Evolutionary conservation across 1,140 invertebrate species (phyloP).

Genomic region (Colletes latitarsis): DNA sequence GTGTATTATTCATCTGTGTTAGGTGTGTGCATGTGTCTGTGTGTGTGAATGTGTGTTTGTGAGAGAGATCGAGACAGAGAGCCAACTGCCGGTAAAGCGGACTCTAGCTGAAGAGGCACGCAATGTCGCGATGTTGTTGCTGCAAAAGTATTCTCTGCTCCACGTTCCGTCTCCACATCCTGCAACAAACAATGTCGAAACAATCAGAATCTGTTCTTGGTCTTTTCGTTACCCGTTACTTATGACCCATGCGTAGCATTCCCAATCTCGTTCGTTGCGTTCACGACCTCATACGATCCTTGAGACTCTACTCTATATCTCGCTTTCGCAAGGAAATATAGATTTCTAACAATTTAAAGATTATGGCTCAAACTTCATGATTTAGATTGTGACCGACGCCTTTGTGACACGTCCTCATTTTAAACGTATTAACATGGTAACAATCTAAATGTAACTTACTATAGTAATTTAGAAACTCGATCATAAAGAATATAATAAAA

Average conservation of each 20-base stretch:
- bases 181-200: conserved; percentile 59
- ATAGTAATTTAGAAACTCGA: not conserved
- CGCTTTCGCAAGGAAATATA: not conserved
- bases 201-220: not conserved
- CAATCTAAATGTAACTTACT: not conserved
- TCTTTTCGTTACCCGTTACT: too few relatives aligned
- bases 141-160: conserved; percentile 75
- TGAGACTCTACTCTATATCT: too few relatives aligned
- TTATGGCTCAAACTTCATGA: not conserved
- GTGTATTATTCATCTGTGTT: conserved; percentile 56
- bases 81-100: conserved; percentile 57
- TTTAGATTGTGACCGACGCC: not conserved
- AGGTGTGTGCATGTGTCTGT: conserved; percentile 3
- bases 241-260: too few relatives aligned
- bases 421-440: not conserved
- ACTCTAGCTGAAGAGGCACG: conserved; percentile 75
- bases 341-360: not conserved
- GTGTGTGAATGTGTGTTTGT: conserved; percentile 55
- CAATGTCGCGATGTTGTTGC: conserved; percentile 72
- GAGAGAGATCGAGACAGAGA: conserved; percentile 70
- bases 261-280: too few relatives aligned
- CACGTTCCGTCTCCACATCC: conserved; percentile 75
- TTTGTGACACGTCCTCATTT: not conserved
- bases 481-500: not conserved
- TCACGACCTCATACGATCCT: too few relatives aligned